Evolutionary conservation across 2,888 invertebrate genomes (phyloP).

Genomic region (Eurytoma adleriae): DNA sequence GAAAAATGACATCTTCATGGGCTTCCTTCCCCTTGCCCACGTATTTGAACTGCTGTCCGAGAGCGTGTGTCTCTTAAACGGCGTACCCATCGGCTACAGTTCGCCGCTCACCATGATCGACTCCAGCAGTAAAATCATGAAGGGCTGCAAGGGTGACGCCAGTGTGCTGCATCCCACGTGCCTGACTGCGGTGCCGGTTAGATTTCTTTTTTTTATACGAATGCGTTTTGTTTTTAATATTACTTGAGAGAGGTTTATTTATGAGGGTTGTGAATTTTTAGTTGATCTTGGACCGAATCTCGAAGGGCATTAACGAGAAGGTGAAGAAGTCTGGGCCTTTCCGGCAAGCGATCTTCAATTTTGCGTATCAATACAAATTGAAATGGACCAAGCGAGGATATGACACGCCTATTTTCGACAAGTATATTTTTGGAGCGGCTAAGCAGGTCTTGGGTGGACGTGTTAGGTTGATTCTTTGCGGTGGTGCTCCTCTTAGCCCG

Average conservation of each 20-base stretch:
- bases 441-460: conserved; percentile 90
- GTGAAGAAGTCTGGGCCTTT: conserved; percentile 89
- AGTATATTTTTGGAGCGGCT: conserved; percentile 79
- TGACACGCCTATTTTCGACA: conserved; percentile 86
- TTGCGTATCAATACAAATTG: conserved; percentile 95
- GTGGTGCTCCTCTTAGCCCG: conserved; percentile 96
- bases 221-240: not conserved
- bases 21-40: conserved; percentile 97
- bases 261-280: conserved; percentile 72
- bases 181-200: conserved; percentile 96
- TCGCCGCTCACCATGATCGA: conserved; percentile 95
- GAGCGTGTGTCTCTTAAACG: conserved; percentile 88
- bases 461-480: conserved; percentile 91
- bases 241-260: not conserved
- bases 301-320: conserved; percentile 97
- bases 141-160: conserved; percentile 96
- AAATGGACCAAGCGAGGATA: conserved; percentile 90
- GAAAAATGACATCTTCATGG: conserved; percentile 90
- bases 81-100: conserved; percentile 96
- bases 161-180: conserved; percentile 93
- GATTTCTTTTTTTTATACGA: conserved; percentile 61
- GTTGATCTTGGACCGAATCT: conserved; percentile 97
- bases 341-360: conserved; percentile 91
- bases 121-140: conserved; percentile 96
- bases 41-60: conserved; percentile 97